Percentiles rank a stretch among this genome's conserved stretches.
phyloP scores from a whole-genome alignment of 2,888 invertebrate species.

The Rhopalosiphum nymphaeae region DNA sequence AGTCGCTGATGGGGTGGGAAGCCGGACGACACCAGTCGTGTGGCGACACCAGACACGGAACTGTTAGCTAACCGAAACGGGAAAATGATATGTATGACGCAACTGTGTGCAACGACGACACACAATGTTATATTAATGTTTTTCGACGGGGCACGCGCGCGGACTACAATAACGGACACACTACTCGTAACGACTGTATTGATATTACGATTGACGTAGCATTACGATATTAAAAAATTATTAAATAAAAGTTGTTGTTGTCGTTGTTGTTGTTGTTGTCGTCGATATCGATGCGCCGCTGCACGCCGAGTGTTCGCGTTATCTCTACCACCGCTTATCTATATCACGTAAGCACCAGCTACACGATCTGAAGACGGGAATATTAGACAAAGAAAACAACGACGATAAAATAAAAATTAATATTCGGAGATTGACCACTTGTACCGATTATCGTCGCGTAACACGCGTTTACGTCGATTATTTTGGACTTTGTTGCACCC shows the following conservation, averaged over 20 bases:
- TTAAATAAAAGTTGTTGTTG: not conserved
- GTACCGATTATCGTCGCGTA: not conserved
- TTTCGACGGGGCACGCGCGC: not conserved
- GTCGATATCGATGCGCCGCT: not conserved
- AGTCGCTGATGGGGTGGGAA: not conserved
- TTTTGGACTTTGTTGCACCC: not conserved
- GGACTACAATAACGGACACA: not conserved
- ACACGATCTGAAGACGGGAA: not conserved
- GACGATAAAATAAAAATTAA: not conserved
- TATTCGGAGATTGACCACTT: not conserved
- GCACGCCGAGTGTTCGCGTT: not conserved
- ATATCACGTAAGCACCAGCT: not conserved
- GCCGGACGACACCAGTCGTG: not conserved
- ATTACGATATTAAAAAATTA: not conserved
- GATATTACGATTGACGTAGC: not conserved
- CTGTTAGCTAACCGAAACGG: not conserved
- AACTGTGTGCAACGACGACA: not conserved
- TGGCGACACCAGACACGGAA: not conserved
- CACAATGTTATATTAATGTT: not conserved
- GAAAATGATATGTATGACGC: constrained; percentile 10
- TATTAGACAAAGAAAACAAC: not conserved
- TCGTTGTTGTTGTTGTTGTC: not conserved
- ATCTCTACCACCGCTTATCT: not conserved
- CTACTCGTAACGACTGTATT: not conserved
- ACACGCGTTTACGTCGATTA: not conserved